Evolutionary conservation across 2,888 invertebrate genomes (phyloP).

Genomic region (Pterostichus niger): DNA sequence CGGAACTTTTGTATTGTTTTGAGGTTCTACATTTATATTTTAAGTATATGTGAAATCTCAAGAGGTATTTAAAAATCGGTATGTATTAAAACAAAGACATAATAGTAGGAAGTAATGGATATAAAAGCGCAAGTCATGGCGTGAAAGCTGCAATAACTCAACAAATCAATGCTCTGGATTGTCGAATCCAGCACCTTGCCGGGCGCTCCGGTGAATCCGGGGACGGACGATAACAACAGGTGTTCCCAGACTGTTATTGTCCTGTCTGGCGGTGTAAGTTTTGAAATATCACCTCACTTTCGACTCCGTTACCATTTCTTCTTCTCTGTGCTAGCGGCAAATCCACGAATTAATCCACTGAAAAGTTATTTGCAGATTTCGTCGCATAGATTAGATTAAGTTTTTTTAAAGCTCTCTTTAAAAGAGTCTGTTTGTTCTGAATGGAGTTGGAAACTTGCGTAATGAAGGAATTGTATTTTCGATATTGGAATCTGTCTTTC

Average conservation of each 20-base stretch:
- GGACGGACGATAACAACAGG: conserved; percentile 47
- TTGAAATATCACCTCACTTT: conserved; percentile 56
- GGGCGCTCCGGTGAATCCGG: conserved; percentile 18
- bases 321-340: conserved; percentile 8
- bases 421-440: conserved; percentile 25
- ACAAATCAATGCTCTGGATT: conserved; percentile 24
- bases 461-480: conserved; percentile 34
- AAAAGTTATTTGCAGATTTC: neutral
- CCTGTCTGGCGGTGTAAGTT: conserved; percentile 34
- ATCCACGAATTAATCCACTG: conserved; percentile 37
- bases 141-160: no score
- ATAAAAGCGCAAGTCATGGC: no score
- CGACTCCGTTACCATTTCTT: conserved; percentile 1
- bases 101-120: no score
- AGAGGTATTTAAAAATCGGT: no score
- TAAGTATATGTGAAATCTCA: no score
- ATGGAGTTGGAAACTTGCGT: neutral
- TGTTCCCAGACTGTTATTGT: conserved; percentile 55
- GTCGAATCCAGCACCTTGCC: conserved; percentile 13
- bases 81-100: no score
- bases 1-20: no score
- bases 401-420: conserved; percentile 6
- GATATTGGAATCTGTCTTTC: conserved; percentile 26
- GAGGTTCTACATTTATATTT: no score
- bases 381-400: conserved; percentile 13